phyloP scores from a whole-genome alignment of 92 coral and sea anemone species.

The Zoanthus solanderi region DNA sequence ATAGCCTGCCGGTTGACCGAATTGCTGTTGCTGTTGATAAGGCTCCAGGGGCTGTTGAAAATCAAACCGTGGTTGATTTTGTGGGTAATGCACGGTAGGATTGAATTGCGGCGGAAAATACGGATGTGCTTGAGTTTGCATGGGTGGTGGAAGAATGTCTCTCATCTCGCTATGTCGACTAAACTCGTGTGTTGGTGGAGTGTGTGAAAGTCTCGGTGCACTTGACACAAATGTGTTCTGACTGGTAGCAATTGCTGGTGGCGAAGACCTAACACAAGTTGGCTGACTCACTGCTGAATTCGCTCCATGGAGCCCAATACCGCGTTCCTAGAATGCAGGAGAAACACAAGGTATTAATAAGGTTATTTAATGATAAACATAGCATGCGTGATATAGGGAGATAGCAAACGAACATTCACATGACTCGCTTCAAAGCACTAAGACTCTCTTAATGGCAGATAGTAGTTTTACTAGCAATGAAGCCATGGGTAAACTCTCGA shows the following conservation, averaged over 20 bases:
- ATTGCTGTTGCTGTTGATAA: constrained; percentile 88
- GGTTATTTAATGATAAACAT: constrained; percentile 83
- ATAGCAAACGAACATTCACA: constrained; percentile 45
- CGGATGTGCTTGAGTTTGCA: constrained; percentile 95
- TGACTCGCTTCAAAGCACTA: constrained; percentile 44
- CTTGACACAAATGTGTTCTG: constrained; percentile 78
- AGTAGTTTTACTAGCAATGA: constrained; percentile 29
- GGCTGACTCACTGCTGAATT: constrained; percentile 74
- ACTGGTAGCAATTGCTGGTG: constrained; percentile 73
- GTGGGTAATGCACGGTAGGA: constrained; percentile 90
- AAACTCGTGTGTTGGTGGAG: constrained; percentile 94
- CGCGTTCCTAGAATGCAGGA: constrained; percentile 90
- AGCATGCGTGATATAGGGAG: constrained; percentile 69
- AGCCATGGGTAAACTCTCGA: constrained; percentile 36
- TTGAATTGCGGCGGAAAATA: constrained; percentile 95
- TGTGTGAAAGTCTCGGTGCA: constrained; percentile 88
- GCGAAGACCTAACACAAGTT: constrained; percentile 78
- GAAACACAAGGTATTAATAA: constrained; percentile 84
- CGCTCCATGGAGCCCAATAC: constrained; percentile 91
- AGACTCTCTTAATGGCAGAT: constrained; percentile 27
- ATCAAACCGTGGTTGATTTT: constrained; percentile 96
- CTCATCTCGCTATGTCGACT: constrained; percentile 68
- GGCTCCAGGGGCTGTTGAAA: constrained; percentile 96
- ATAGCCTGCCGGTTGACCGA: constrained; percentile 84
- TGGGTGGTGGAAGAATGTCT: constrained; percentile 90